Percentiles rank a stretch among this genome's conserved stretches.
phyloP scores from a whole-genome alignment of 2,797 vertebrate species.

The Echeneis naucrates region DNA sequence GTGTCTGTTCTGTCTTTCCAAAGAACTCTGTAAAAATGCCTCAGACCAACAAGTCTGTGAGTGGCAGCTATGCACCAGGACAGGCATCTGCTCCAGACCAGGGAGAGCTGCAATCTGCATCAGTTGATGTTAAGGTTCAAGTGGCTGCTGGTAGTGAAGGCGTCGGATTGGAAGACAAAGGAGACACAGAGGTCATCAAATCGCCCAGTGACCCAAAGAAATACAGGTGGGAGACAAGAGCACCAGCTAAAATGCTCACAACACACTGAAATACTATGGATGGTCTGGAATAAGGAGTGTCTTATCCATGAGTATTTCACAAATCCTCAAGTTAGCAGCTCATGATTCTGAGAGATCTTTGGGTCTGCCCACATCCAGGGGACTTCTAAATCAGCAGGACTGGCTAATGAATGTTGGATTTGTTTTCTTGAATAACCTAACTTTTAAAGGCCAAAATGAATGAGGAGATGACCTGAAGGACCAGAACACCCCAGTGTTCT shows the following conservation, averaged over 20 bases:
- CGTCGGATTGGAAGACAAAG: constrained; percentile 67
- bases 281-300: too few relatives aligned
- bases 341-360: too few relatives aligned
- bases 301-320: too few relatives aligned
- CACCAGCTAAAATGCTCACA: neutral
- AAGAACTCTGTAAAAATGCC: constrained; percentile 76
- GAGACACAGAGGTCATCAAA: constrained; percentile 88
- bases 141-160: constrained; percentile 17
- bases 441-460: too few relatives aligned
- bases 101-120: constrained; percentile 62
- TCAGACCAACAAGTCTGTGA: constrained; percentile 85
- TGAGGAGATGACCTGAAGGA: too few relatives aligned
- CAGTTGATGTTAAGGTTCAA: constrained; percentile 29
- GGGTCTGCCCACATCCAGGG: too few relatives aligned
- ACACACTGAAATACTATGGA: neutral
- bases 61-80: constrained; percentile 54
- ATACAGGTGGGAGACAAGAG: constrained; percentile 86
- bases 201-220: constrained; percentile 96
- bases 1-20: constrained; percentile 11
- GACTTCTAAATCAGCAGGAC: too few relatives aligned
- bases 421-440: too few relatives aligned
- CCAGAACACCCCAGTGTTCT: too few relatives aligned
- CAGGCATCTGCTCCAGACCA: constrained; percentile 64
- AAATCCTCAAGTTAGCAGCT: too few relatives aligned
- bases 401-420: too few relatives aligned